Evolutionary conservation across 2,113 vertebrate species (phyloP), one percentile per base, ranked within the genome.

Genomic region (Epinephelus lanceolatus): DNA sequence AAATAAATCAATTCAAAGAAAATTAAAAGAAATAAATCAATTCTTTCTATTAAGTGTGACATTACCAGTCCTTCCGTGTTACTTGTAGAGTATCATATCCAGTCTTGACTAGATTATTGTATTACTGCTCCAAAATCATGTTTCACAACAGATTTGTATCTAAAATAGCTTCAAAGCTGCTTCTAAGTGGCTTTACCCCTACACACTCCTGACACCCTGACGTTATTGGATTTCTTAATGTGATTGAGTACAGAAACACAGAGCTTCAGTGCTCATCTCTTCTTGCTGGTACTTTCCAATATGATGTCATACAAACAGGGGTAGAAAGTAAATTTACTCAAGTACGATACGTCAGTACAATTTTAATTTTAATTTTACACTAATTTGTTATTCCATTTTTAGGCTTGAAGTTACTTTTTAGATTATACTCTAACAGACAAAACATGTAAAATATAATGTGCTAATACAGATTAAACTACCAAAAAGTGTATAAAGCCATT

Each of bases 191-290:
- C 23, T 61, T 37, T 30, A 30, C 25, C 33, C 51, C 60, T 6
- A 1, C 25, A 23, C 33, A 57, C 19, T 42, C 55, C 47, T 78
- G 62, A 79, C 49, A 14, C 33, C 5, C 13, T 52, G 61, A 71
- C 66, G 78, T 79, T 63, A 78, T 79, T 76, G 19, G 52, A 76
- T 80, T 85, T 78, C 37, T 66, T 83, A 53, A 75, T 40, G 17
- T 53, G 61, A 83, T 66, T 80, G 49, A 45, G 8, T 6, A 1
- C 33, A 55, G 14, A n/a, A n/a, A 40, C 12, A 15, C 18, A 65
- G 33, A 56, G 14, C 3, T 30, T 5, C 40, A 57, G 0, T 57
- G 8, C 6, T 62, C 6, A 56, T 12, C 19, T 55, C 12, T 13
- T 40, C 33, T 21, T 27, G 47, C 25, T 33, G 33, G 47, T 67